phyloP scores from a whole-genome alignment of 2,888 invertebrate genomes.

The Habroteleia sp. region DNA sequence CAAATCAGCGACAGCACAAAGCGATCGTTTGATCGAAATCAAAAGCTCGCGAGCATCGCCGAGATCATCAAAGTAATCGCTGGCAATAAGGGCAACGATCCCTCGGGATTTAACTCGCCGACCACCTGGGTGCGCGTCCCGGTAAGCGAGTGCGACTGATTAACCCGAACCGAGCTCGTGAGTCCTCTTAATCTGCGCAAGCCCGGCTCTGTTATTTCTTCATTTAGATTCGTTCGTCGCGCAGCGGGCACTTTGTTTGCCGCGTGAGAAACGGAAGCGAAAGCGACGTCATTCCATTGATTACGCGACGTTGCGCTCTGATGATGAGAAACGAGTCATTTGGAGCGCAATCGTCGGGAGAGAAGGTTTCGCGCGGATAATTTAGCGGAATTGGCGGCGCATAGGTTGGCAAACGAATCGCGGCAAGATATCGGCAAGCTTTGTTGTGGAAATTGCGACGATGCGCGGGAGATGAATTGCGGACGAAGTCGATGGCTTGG shows the following conservation, averaged over 20 bases:
- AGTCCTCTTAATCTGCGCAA: constrained; percentile 70
- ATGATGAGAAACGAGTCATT: constrained; percentile 37
- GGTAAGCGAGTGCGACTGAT: constrained; percentile 66
- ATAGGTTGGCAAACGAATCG: background rate
- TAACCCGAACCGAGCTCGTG: constrained; percentile 48
- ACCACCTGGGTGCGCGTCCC: constrained; percentile 70
- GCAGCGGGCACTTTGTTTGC: constrained; percentile 58
- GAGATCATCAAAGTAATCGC: constrained; percentile 45
- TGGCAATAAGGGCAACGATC: constrained; percentile 64
- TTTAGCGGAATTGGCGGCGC: constrained; percentile 9
- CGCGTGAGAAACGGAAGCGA: constrained; percentile 62
- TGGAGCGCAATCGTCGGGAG: constrained; percentile 20
- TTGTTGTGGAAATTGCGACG: no score
- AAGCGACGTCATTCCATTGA: constrained; percentile 33
- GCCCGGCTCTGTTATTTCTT: constrained; percentile 71
- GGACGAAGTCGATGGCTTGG: no score
- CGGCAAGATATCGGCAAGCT: no score
- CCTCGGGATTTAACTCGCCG: constrained; percentile 67
- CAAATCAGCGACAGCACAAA: background rate
- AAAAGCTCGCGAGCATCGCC: constrained; percentile 16
- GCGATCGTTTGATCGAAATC: background rate
- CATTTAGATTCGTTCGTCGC: constrained; percentile 67
- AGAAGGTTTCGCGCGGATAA: constrained; percentile 2
- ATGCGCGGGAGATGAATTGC: no score
- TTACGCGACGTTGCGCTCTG: constrained; percentile 18